A percentile compares a stretch with the other conserved stretches of the same genome.
phyloP scores from a whole-genome alignment of 2,888 invertebrate genomes.

The Scelioninae gen. 1 region DNA sequence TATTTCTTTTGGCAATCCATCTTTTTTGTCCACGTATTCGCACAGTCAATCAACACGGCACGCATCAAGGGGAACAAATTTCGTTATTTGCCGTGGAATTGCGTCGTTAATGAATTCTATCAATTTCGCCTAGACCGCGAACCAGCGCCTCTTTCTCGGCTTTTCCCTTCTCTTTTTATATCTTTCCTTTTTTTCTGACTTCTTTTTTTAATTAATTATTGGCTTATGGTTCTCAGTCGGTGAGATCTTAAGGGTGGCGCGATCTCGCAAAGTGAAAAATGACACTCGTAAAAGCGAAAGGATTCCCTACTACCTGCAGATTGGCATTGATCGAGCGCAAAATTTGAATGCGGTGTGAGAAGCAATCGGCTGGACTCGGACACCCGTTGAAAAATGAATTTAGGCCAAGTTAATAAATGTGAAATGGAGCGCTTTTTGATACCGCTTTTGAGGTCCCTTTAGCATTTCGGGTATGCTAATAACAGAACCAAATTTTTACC shows the following conservation, averaged over 20 bases:
- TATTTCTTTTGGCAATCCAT: constrained; percentile 46
- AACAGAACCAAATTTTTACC: constrained; percentile 2
- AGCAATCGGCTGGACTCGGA: constrained; percentile 22
- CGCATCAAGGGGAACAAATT: constrained; percentile 57
- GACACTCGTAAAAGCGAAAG: constrained; percentile 47
- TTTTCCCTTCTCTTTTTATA: neutral
- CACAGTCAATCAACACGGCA: constrained; percentile 61
- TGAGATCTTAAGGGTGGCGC: constrained; percentile 39
- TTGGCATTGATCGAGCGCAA: constrained; percentile 42
- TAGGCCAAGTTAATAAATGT: constrained; percentile 44
- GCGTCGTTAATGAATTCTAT: constrained; percentile 55
- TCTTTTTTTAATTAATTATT: no score
- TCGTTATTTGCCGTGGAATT: constrained; percentile 52
- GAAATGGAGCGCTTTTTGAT: constrained; percentile 9
- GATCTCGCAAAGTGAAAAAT: constrained; percentile 41
- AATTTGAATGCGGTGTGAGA: constrained; percentile 41
- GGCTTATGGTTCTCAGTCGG: constrained; percentile 3
- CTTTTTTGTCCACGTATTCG: constrained; percentile 39
- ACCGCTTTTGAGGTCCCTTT: constrained; percentile 10
- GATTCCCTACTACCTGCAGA: constrained; percentile 41
- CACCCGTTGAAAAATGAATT: constrained; percentile 53
- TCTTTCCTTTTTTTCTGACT: constrained; percentile 28
- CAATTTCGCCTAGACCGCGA: constrained; percentile 46
- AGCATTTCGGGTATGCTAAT: neutral
- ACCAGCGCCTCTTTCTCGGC: neutral